Evolutionary conservation across 2,113 vertebrate species (phyloP), one percentile per base, ranked within the genome.

Genomic region (Hippopotamus amphibius): DNA sequence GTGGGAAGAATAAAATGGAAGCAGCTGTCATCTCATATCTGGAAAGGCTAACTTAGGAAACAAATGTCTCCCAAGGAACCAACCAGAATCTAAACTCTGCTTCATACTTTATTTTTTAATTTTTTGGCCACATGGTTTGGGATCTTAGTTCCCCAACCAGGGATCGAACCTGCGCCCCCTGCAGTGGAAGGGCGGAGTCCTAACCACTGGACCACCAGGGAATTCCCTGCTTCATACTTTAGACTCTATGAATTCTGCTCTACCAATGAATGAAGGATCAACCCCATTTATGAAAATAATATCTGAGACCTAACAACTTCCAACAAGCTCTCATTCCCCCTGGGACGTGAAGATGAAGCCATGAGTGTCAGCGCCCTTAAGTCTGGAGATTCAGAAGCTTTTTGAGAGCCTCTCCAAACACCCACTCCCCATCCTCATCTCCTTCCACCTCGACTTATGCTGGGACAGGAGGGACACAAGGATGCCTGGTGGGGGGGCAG

Each of bases 1-100:
- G 43, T 5, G n/a, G 77, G 59, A 74, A 82, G 50, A 90, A 63
- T 93, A 61, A 89, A 93, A 68, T 7, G 74, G 81, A 87, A 76
- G 61, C 26, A 69, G 46, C 19, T 13, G 11, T 88, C 61, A 11
- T 22, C 53, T 90, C 43, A 65, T 61, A 46, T 63, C 61, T 91
- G 76, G 53, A 83, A 93, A 83, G 57, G 26, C 37, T 16, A n/a
- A 7, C 7, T 46, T 82, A 53, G 43, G 43, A 88, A 83, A 53
- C 61, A 92, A 37, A 24, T 5, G 4, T 95, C 82, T 68, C 28
- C 74, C 43, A 46, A 50, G 82, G n/a, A 93, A 28, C 26, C 37
- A 28, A 24, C 37, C 30, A 76, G 68, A 82, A 59, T 65, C 37
- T 81, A 82, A 55, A 71, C 17, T 71, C 53, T 57, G 68, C 63